These are phyloP conservation scores for Dysmachus trigonus DNA, from an alignment of 2,888 invertebrate species.

Conservation along the genomic window DNA sequence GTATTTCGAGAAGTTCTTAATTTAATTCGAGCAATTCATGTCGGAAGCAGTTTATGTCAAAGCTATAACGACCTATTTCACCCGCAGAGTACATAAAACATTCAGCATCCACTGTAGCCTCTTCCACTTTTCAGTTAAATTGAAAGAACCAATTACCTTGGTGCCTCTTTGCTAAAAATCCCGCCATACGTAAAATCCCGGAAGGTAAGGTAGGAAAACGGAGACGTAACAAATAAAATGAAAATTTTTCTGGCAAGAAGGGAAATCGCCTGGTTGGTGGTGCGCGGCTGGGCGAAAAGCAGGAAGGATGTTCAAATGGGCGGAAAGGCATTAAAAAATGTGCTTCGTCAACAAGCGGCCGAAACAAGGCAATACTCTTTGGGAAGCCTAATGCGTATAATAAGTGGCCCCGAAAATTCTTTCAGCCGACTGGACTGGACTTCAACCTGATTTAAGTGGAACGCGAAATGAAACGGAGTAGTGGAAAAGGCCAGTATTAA, in stretches of 20 bases:
- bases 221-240: conserved; percentile 38
- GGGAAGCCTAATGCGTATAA: background rate
- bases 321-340: conserved; percentile 29
- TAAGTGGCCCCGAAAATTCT: conserved; percentile 10
- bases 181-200: conserved; percentile 13
- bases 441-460: background rate
- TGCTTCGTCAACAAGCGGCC: conserved; percentile 15
- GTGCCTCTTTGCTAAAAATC: conserved; percentile 29
- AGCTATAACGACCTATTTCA: conserved; percentile 5
- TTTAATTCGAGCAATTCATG: conserved; percentile 27
- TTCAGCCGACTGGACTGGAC: background rate
- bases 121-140: conserved; percentile 22
- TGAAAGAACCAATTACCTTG: conserved; percentile 34
- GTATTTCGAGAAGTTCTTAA: conserved; percentile 15
- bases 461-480: background rate
- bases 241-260: conserved; percentile 32
- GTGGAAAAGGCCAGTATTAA: background rate
- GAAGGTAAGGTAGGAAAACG: conserved; percentile 25
- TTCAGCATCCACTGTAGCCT: background rate
- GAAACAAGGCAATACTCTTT: background rate
- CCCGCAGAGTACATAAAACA: background rate
- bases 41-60: conserved; percentile 18
- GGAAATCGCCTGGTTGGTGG: conserved; percentile 12
- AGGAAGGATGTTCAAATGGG: conserved; percentile 25
- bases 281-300: background rate